A percentile compares a stretch with the other conserved stretches of the same genome.
Conservation (phyloP, 2,797 vertebrate species). For the Cichlasoma orientale region DNA sequence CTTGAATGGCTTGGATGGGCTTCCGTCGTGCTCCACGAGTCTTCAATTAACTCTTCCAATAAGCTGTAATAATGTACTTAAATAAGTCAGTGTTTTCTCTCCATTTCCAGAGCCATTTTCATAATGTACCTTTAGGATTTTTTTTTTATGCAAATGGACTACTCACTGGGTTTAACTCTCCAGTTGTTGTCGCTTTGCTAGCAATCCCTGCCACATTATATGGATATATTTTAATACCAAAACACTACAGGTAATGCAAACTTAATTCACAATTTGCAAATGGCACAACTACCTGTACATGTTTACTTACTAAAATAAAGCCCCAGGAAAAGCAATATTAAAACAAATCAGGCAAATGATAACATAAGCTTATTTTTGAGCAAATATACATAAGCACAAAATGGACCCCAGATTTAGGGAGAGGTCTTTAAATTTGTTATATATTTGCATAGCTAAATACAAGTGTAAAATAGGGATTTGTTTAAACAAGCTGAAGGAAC, state of each 20-base stretch:
- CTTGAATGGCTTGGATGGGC: neutral
- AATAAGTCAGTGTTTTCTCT: neutral
- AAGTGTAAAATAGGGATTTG: neutral
- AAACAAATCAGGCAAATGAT: neutral
- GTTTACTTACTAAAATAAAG: too few relatives aligned
- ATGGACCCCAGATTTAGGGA: neutral
- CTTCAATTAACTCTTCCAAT: too few relatives aligned
- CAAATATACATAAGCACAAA: neutral
- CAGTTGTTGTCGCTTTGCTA: too few relatives aligned
- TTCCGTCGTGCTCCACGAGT: too few relatives aligned
- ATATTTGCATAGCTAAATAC: neutral
- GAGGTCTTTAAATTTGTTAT: neutral
- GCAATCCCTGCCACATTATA: neutral
- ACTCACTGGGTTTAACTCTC: neutral
- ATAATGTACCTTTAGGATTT: neutral
- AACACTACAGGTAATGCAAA: neutral
- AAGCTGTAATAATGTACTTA: neutral
- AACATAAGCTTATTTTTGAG: neutral
- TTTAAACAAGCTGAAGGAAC: neutral
- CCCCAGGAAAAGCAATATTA: neutral
- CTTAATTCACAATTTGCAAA: neutral
- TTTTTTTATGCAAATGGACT: neutral
- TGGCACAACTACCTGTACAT: too few relatives aligned
- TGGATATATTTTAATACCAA: neutral
- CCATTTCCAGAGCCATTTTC: slow-evolving; percentile 3